Conservation (phyloP, 2,888 invertebrate species). For the Latrodectus elegans region DNA sequence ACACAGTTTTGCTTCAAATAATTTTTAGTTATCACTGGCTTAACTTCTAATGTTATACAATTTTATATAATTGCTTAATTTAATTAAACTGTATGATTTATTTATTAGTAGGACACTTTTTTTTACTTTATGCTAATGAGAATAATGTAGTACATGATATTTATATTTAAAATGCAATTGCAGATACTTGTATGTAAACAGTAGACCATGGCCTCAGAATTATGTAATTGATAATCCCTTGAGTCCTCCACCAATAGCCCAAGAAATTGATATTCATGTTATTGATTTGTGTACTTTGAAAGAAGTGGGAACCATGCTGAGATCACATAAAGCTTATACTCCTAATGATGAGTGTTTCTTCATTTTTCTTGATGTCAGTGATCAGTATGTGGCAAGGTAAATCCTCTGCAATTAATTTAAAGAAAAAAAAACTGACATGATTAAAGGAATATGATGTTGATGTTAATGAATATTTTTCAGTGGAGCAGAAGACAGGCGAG, state of each 20-base stretch:
- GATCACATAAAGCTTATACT: constrained; percentile 87
- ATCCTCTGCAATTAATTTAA: not conserved
- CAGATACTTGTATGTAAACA: constrained; percentile 86
- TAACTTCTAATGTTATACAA: no score
- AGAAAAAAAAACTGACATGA: not conserved
- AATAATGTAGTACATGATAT: no score
- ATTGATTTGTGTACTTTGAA: constrained; percentile 86
- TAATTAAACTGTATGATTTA: no score
- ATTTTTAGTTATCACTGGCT: no score
- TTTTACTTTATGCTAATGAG: no score
- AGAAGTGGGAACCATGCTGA: constrained; percentile 84
- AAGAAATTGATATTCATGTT: constrained; percentile 90
- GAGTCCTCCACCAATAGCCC: constrained; percentile 88
- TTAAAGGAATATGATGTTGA: not conserved
- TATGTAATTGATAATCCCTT: constrained; percentile 85
- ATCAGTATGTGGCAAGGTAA: constrained; percentile 88
- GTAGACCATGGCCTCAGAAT: constrained; percentile 86
- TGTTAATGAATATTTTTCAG: constrained; percentile 76
- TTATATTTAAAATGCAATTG: no score
- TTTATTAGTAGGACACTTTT: no score
- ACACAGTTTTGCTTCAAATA: no score
- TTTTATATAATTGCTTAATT: no score
- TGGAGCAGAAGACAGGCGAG: constrained; percentile 88
- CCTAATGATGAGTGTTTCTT: constrained; percentile 90
- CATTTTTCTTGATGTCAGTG: constrained; percentile 87